These are phyloP conservation scores for Origma solitaria DNA, from an alignment of 2,113 vertebrate species.

Conservation along the genomic window DNA sequence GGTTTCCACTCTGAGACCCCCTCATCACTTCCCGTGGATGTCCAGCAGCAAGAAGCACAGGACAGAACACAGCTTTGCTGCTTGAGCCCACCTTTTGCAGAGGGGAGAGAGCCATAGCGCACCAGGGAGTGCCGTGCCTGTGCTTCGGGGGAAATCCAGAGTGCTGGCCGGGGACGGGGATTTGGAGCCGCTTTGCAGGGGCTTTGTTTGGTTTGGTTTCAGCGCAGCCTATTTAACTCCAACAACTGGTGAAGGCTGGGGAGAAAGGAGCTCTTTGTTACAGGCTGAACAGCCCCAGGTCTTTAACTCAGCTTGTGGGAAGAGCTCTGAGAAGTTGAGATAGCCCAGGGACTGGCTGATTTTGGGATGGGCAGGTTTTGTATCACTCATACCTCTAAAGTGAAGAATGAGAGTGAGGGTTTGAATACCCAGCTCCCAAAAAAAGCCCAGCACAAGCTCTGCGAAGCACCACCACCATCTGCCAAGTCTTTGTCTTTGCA, in stretches of 20 bases:
- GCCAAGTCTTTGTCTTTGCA: constrained; percentile 43
- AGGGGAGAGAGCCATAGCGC: accelerated
- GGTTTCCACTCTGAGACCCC: background rate
- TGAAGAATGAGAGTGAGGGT: background rate
- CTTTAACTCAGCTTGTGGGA: background rate
- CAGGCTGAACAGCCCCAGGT: constrained; percentile 19
- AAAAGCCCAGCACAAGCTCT: background rate
- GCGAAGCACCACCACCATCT: background rate
- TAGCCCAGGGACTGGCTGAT: background rate
- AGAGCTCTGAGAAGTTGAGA: constrained; percentile 34
- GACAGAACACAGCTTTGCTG: background rate
- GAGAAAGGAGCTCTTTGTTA: constrained; percentile 60
- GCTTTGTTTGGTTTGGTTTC: constrained; percentile 53
- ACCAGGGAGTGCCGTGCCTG: accelerated
- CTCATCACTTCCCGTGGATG: background rate
- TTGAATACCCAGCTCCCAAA: background rate
- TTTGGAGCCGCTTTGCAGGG: constrained; percentile 16
- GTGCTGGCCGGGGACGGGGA: background rate
- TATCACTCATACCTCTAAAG: background rate
- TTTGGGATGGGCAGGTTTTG: background rate
- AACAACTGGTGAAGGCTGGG: background rate
- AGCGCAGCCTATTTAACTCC: constrained; percentile 37
- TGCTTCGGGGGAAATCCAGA: background rate
- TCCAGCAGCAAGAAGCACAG: background rate
- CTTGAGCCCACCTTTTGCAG: background rate